These are phyloP conservation scores for Aleadryas rufinucha DNA, from an alignment of 2,113 vertebrate genomes.

Conservation along the genomic window DNA sequence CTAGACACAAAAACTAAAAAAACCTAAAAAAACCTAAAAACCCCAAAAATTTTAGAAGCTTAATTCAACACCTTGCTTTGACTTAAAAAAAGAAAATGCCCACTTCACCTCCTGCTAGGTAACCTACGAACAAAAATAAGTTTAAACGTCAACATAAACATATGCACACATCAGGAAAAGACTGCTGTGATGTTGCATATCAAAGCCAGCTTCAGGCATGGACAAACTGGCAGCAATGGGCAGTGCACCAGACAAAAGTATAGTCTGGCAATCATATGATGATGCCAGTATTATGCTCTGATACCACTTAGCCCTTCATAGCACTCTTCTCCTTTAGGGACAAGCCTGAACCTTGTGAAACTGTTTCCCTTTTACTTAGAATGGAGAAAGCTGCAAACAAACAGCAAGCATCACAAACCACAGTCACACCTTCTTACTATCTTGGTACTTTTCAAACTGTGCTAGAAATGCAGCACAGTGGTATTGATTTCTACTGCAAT, in stretches of 20 bases:
- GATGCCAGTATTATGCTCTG: neutral
- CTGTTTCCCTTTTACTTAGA: neutral
- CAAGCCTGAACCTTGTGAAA: neutral
- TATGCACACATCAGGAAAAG: neutral
- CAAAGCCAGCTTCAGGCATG: neutral
- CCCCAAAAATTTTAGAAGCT: neutral
- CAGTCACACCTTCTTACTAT: neutral
- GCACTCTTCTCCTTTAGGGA: neutral
- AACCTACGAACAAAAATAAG: neutral
- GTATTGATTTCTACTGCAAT: neutral
- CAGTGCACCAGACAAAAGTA: neutral
- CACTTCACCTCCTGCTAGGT: neutral
- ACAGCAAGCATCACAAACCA: neutral
- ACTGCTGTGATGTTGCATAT: neutral
- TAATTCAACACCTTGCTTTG: neutral
- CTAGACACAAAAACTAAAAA: neutral
- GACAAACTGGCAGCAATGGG: neutral
- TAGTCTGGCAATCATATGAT: neutral
- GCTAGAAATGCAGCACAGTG: neutral
- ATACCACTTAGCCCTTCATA: neutral
- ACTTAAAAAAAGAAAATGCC: neutral
- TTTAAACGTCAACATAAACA: neutral
- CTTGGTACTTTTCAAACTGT: neutral
- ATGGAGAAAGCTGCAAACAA: neutral
- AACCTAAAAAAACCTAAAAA: neutral